phyloP scores from a whole-genome alignment of 2,113 vertebrate species.

The Sturnira hondurensis region DNA sequence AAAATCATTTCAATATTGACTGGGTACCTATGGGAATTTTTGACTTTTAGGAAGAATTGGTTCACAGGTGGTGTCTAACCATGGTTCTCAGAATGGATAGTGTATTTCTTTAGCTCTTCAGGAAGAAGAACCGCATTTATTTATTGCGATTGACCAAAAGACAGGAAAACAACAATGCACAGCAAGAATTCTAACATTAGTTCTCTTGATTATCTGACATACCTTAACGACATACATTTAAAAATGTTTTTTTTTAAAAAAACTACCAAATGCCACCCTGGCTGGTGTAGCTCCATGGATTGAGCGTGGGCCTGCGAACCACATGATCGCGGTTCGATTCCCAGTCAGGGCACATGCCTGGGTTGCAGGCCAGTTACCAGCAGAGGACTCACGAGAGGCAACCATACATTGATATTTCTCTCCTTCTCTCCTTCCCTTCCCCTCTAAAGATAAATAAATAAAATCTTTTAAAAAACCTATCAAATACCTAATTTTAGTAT shows the following conservation, averaged over 20 bases:
- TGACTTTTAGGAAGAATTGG: background rate
- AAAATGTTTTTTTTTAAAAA: background rate
- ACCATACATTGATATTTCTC: too few relatives aligned
- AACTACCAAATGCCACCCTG: background rate
- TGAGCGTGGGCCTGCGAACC: too few relatives aligned
- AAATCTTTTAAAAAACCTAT: background rate
- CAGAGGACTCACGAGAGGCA: too few relatives aligned
- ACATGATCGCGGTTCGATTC: too few relatives aligned
- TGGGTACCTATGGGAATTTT: background rate
- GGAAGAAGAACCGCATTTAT: background rate
- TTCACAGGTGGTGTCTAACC: background rate
- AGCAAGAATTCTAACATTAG: background rate
- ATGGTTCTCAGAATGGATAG: background rate
- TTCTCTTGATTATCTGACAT: background rate
- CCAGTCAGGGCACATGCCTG: too few relatives aligned
- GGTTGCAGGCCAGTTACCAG: too few relatives aligned
- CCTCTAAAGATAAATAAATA: too few relatives aligned
- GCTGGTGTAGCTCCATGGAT: too few relatives aligned
- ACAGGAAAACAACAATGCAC: background rate
- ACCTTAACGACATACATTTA: background rate
- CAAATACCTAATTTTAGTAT: background rate
- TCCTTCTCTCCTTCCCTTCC: too few relatives aligned
- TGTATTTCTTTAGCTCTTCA: background rate
- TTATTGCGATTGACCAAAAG: background rate
- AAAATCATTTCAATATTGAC: background rate